phyloP scores from a whole-genome alignment of 2,113 vertebrate genomes.

The Vidua macroura region DNA sequence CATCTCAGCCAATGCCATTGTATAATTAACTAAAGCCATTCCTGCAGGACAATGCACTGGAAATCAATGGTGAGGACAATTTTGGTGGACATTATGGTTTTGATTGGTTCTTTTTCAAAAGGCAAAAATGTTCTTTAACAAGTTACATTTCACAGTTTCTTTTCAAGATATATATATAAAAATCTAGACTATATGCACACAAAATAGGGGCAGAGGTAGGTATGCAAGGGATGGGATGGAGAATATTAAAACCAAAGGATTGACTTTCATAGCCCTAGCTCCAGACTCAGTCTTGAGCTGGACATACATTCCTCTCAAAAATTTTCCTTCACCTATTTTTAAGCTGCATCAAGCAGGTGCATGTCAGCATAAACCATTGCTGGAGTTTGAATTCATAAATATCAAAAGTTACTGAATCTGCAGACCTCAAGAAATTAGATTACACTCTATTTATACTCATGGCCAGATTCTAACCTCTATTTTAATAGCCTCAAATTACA shows the following conservation, averaged over 20 bases:
- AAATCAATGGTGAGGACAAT: neutral
- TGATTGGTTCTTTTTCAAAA: neutral
- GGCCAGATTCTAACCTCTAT: neutral
- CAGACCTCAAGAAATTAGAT: conserved; percentile 4
- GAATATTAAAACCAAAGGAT: neutral
- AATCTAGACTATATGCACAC: neutral
- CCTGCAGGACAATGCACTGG: neutral
- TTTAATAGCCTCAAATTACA: neutral
- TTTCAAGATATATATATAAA: neutral
- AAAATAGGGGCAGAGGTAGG: neutral
- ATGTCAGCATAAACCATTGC: conserved; percentile 25
- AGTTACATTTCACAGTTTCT: neutral
- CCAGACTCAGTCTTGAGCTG: neutral
- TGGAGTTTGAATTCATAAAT: conserved; percentile 16
- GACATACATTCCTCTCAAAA: neutral
- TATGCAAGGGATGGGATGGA: neutral
- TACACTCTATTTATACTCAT: conserved; percentile 17
- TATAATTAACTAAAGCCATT: neutral
- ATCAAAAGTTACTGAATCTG: conserved; percentile 16
- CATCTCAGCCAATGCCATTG: neutral
- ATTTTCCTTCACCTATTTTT: neutral
- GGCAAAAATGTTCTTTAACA: neutral
- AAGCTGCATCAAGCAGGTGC: neutral
- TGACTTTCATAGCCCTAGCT: neutral
- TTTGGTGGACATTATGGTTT: neutral